Conservation (phyloP, 2,888 invertebrate genomes). For the Synanthedon myopaeformis region DNA sequence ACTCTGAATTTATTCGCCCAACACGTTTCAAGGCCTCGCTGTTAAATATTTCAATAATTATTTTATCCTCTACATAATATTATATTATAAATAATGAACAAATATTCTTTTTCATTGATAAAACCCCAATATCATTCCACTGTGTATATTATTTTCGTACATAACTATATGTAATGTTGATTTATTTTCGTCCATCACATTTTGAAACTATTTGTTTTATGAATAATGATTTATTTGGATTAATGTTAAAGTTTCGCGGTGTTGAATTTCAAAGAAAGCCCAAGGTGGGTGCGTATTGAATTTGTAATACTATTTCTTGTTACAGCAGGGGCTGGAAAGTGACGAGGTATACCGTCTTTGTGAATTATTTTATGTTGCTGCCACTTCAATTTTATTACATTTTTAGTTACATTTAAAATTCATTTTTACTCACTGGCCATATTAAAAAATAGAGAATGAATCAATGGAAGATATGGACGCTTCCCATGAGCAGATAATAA, state of each 20-base stretch:
- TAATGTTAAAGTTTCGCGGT: conserved; percentile 17
- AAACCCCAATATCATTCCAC: not conserved
- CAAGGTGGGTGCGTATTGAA: conserved; percentile 71
- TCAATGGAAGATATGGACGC: conserved; percentile 67
- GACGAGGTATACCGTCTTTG: conserved; percentile 83
- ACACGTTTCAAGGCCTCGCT: conserved; percentile 32
- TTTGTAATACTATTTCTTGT: conserved; percentile 73
- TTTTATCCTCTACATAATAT: not conserved
- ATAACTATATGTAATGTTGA: not conserved
- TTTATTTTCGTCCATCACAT: not conserved
- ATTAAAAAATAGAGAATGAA: conserved; percentile 59
- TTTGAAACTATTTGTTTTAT: not conserved
- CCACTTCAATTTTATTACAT: conserved; percentile 62
- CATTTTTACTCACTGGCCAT: conserved; percentile 64
- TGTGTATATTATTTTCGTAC: conserved; percentile 1
- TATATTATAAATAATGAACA: not conserved
- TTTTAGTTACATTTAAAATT: conserved; percentile 61
- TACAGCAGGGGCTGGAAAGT: conserved; percentile 93
- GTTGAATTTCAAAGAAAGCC: conserved; percentile 35
- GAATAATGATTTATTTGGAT: not conserved
- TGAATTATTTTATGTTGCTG: conserved; percentile 70
- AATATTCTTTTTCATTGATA: not conserved
- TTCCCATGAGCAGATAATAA: conserved; percentile 52
- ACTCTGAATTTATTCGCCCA: conserved; percentile 23
- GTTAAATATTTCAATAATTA: conserved; percentile 4